Evolutionary conservation across 2,113 vertebrate species (phyloP), one percentile per base, ranked within the genome.

Genomic region (Aphyosemion australe): DNA sequence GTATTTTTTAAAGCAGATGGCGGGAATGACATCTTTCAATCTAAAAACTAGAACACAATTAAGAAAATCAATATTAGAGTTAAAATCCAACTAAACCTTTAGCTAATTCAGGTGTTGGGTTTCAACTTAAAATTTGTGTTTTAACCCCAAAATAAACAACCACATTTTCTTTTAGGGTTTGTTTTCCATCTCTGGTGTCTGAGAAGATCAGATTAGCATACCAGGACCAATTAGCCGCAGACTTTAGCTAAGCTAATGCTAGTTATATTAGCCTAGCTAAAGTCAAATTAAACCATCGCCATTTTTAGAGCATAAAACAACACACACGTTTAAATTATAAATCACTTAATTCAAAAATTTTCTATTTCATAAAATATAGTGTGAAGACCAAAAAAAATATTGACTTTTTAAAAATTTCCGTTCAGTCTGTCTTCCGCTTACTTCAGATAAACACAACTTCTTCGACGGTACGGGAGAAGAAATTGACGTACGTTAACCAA

Each of bases 21-120:
- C 43, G 74, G 59, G 5, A 72, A 66, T 5, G 77, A 75, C 89
- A 90, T 88, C 39, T 57, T 82, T 72, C 12, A 55, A 43, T 72
- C 52, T 63, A 8, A 15, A 66, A 8, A 53, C 3, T 7, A 7
- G 20, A 57, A 37, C 8, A 6, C 76, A 13, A 78, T 41, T 10
- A 46, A n/a, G 18, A 37, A 19, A 14, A 62, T 46, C 3, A 31
- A 42, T 8, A 57, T 10, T 48, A 51, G 4, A 48, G 13, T 19
- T 4, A 69, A 5, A 34, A 12, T 6, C 2, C 10, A 21, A 18
- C 34, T 11, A 16, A 1, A n/a, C 47, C 41, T 47, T 59, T 14
- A 42, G 50, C 8, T 32, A 20, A 6, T 3, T 31, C 4, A 26
- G 20, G n/a, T 19, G 5, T 41, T 14, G 34, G 34, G 34, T 37